phyloP scores from a whole-genome alignment of 1,140 invertebrate genomes.

The Idris sp. region DNA sequence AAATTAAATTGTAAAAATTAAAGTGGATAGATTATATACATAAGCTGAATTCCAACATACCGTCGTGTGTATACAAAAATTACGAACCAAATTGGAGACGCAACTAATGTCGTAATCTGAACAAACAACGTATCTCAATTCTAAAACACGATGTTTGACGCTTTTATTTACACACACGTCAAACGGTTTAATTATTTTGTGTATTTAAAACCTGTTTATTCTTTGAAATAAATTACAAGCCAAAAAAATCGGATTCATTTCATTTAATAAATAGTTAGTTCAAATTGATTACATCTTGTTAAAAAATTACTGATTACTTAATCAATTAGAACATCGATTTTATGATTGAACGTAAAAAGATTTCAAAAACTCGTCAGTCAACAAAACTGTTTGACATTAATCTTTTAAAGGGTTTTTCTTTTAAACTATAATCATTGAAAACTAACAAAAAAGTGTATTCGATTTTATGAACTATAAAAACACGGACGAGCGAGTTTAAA shows the following conservation, averaged over 20 bases:
- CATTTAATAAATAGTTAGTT: no score
- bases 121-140: slow-evolving; percentile 22
- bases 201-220: no score
- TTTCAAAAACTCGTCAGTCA: slow-evolving; percentile 24
- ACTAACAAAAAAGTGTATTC: slow-evolving; percentile 34
- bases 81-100: slow-evolving; percentile 8
- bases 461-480: slow-evolving; percentile 48
- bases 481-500: slow-evolving; percentile 34
- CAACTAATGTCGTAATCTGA: slow-evolving; percentile 16
- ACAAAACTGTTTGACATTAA: slow-evolving; percentile 30
- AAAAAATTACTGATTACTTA: no score
- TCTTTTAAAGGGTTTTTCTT: slow-evolving; percentile 24
- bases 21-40: slow-evolving; percentile 18
- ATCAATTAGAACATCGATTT: slow-evolving; percentile 12
- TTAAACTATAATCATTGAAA: slow-evolving; percentile 43
- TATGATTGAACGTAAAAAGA: slow-evolving; percentile 24
- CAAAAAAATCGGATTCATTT: no score
- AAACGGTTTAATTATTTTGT: no score
- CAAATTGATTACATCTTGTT: no score
- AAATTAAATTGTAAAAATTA: slow-evolving; percentile 14
- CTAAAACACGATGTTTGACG: slow-evolving; percentile 21
- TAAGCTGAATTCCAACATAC: slow-evolving; percentile 6
- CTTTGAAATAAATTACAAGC: no score
- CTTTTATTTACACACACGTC: slow-evolving; percentile 11
- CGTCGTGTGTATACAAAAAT: slow-evolving; percentile 10